A percentile compares a stretch with the other conserved stretches of the same genome.
phyloP scores from a whole-genome alignment of 1,140 invertebrate species.

The Pteromalus puparum region DNA sequence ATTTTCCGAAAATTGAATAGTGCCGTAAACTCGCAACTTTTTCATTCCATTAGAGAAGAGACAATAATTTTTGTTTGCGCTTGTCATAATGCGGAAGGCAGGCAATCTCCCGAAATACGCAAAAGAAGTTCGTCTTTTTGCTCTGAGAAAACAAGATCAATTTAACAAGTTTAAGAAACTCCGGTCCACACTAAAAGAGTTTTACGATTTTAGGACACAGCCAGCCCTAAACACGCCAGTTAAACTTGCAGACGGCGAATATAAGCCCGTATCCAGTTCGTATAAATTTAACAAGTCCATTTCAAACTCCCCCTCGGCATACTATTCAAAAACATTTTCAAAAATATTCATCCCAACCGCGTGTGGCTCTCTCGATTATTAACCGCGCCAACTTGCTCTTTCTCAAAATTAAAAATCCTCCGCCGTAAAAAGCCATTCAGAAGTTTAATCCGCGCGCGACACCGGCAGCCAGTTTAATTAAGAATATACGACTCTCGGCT shows the following conservation, averaged over 20 bases:
- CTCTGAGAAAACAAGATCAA: neutral
- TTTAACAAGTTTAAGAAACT: constrained; percentile 1
- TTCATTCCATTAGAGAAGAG: neutral
- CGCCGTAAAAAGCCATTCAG: constrained; percentile 13
- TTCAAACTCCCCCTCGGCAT: neutral
- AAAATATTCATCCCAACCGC: neutral
- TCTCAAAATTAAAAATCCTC: too few species aligned
- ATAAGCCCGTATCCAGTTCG: neutral
- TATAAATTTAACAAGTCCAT: neutral
- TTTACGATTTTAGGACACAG: neutral
- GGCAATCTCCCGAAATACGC: neutral
- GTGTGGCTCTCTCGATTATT: neutral
- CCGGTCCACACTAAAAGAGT: neutral
- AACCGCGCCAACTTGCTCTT: neutral
- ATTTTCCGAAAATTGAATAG: too few species aligned
- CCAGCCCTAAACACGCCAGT: neutral
- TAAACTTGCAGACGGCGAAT: neutral
- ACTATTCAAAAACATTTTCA: constrained; percentile 8
- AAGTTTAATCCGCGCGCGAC: constrained; percentile 3
- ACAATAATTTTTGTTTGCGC: neutral
- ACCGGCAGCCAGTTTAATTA: constrained; percentile 34
- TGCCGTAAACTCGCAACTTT: too few species aligned
- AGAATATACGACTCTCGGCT: constrained; percentile 24
- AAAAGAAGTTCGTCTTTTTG: neutral
- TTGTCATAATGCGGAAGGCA: too few species aligned